Evolutionary conservation across 2,888 invertebrate genomes (phyloP), one percentile per base, ranked within the genome.

Genomic region (Miltochrista miniata): DNA sequence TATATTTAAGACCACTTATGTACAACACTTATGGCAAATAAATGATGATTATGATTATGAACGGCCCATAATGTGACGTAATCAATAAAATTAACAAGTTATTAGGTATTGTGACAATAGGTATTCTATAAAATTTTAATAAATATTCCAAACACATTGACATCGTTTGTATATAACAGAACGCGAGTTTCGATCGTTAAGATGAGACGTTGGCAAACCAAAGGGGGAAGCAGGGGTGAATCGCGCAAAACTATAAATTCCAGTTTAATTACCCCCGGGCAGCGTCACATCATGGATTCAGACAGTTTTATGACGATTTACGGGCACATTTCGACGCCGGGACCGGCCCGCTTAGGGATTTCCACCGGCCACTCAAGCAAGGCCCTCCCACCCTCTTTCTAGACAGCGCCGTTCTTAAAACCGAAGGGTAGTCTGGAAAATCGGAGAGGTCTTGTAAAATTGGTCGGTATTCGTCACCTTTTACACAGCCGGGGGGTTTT

Each of bases 261-360:
- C 92, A 86, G 89, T 92, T 91, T 92, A 92, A 92, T 92, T 92
- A 92, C 92, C 92, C 91, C 86, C 83, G 92, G 92, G 92, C 92
- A 91, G 91, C 92, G 94, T 94, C 94, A 94, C 94, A 93, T 94
- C 94, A 93, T 93, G 92, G 93, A 93, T 93, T 93, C 92, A 93
- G 94, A 94, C 94, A 94, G 93, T 94, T 94, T 94, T 94, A 94
- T 94, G 94, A 94, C 88, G 87, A 89, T 89, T 89, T 89, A 89
- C 88, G 87, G 83, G 76, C 88, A 81, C 92, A 91, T 92, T 92
- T 92, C 92, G 92, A 90, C 92, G 93, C 92, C 83, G 74, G 85
- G 76, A 80, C 70, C 80, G 76, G 80, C 83, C 79, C 70, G 75
- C 82, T 76, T 80, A 82, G 85, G 83, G 85, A 79, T 79, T 69